phyloP scores from a whole-genome alignment of 2,888 invertebrate genomes.

The Stramonita haemastoma region DNA sequence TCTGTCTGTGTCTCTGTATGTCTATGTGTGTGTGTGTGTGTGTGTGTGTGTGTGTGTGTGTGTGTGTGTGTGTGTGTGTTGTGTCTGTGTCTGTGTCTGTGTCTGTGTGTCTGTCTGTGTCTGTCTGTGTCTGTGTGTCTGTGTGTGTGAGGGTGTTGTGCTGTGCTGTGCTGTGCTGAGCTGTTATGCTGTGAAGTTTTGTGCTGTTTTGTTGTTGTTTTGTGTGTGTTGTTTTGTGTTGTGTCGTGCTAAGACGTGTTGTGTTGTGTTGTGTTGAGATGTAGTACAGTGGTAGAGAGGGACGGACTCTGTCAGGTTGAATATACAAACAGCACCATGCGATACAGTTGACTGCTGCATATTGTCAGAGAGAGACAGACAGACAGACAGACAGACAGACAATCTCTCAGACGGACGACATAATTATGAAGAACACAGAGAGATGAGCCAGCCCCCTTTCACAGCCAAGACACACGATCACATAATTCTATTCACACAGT shows the following conservation, averaged over 20 bases:
- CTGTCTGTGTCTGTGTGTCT: too few species aligned
- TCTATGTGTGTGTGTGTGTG: too few species aligned
- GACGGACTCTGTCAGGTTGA: too few species aligned
- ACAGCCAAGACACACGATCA: background rate
- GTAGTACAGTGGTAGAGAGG: too few species aligned
- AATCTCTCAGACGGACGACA: background rate
- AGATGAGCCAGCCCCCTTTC: background rate
- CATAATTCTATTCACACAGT: too few species aligned
- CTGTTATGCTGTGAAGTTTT: background rate
- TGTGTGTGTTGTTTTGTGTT: background rate
- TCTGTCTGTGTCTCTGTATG: too few species aligned
- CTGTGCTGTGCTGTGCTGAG: too few species aligned
- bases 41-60: too few species aligned
- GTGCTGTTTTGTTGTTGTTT: background rate
- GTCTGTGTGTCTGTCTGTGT: too few species aligned
- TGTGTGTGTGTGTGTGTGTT: too few species aligned
- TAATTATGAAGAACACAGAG: background rate
- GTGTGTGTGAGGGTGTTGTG: too few species aligned
- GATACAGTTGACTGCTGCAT: slow-evolving; percentile 13
- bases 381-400: background rate
- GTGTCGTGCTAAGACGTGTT: background rate
- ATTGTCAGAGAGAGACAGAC: slow-evolving; percentile 40
- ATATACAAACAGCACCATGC: background rate
- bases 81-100: too few species aligned
- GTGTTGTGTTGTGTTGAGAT: background rate